Conservation (phyloP, 2,113 vertebrate species). For the Acanthochromis polyacanthus region DNA sequence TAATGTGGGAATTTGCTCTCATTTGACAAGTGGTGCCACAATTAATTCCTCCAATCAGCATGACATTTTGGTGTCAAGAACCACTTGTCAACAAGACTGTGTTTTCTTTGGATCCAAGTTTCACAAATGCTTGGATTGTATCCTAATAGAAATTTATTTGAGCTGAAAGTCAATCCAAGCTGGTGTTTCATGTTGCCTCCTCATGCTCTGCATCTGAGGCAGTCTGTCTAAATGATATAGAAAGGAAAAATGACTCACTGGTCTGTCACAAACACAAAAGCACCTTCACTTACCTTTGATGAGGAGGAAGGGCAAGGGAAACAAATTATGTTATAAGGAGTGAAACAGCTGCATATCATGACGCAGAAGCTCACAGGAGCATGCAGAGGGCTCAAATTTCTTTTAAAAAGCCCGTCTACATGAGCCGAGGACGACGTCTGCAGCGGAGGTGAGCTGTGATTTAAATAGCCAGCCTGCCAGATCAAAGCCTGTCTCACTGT, state of each 20-base stretch:
- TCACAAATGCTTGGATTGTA: not conserved
- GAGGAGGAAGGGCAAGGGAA: conserved; percentile 20
- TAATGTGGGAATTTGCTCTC: not conserved
- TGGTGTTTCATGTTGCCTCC: conserved; percentile 13
- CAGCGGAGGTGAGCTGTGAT: conserved; percentile 68
- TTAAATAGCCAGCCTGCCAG: conserved; percentile 64
- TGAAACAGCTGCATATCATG: conserved; percentile 26
- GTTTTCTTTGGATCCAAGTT: not conserved
- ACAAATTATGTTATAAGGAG: conserved; percentile 16
- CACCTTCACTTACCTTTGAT: conserved; percentile 40
- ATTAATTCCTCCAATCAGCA: not conserved
- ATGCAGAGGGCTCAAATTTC: not conserved
- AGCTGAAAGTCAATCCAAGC: conserved; percentile 1
- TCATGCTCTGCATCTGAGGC: not conserved
- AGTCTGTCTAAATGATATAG: conserved; percentile 13
- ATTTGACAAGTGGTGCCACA: not conserved
- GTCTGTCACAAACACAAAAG: conserved; percentile 23
- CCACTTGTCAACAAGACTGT: too few species aligned
- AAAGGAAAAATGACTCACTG: conserved; percentile 32
- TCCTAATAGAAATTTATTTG: conserved; percentile 23
- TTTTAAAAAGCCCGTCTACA: conserved; percentile 32
- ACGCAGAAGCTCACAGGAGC: not conserved
- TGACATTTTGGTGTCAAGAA: too few species aligned
- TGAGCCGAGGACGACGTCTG: conserved; percentile 46
- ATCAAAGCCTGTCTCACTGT: conserved; percentile 66